phyloP scores from a whole-genome alignment of 2,113 vertebrate species.

The Cavia aperea region DNA sequence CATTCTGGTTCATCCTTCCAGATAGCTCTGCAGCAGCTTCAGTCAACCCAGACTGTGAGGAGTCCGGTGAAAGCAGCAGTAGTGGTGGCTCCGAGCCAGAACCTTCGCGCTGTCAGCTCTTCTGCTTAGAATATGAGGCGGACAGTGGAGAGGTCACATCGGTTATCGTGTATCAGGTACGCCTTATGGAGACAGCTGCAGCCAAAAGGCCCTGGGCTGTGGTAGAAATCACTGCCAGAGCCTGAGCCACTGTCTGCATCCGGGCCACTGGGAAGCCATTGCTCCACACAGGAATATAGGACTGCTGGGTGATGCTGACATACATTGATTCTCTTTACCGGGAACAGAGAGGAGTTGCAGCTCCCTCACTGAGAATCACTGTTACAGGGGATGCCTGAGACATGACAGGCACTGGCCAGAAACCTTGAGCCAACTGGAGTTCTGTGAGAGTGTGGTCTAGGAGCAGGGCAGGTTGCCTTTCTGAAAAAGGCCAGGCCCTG shows the following conservation, averaged over 20 bases:
- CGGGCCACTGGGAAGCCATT: slow-evolving; percentile 26
- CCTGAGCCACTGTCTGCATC: neutral
- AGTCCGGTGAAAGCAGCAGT: slow-evolving; percentile 80
- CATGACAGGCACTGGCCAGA: neutral
- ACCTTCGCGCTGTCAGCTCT: slow-evolving; percentile 79
- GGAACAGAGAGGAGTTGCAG: neutral
- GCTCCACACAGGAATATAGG: neutral
- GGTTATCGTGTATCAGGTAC: slow-evolving; percentile 88
- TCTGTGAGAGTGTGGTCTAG: slow-evolving; percentile 23
- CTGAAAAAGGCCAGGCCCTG: slow-evolving; percentile 39
- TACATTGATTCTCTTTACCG: neutral
- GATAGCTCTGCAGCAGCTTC: slow-evolving; percentile 74
- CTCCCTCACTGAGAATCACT: slow-evolving; percentile 13
- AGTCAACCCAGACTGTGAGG: slow-evolving; percentile 77
- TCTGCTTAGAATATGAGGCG: slow-evolving; percentile 91
- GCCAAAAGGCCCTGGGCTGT: slow-evolving; percentile 3
- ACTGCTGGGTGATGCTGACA: neutral
- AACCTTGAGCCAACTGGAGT: neutral
- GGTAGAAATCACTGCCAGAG: neutral
- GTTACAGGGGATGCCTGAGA: slow-evolving; percentile 30
- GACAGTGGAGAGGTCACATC: slow-evolving; percentile 86
- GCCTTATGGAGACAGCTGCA: slow-evolving; percentile 30
- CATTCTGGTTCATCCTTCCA: slow-evolving; percentile 68
- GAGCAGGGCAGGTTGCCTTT: slow-evolving; percentile 14
- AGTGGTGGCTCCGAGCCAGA: slow-evolving; percentile 82